Conservation (phyloP, 2,797 vertebrate species). For the Thunnus albacares region DNA sequence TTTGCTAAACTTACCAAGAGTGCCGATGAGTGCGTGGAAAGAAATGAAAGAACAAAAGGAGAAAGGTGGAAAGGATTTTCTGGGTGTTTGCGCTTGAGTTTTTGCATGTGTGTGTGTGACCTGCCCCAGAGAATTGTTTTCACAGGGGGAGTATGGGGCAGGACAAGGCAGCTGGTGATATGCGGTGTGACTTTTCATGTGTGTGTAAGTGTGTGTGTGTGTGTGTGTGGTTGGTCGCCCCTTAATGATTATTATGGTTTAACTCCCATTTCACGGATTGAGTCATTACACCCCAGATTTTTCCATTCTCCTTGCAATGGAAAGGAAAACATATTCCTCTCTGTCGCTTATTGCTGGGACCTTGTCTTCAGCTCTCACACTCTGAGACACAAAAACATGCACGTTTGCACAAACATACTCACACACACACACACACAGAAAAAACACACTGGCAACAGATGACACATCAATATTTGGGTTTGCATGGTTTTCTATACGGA, state of each 20-base stretch:
- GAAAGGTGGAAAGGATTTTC: not conserved
- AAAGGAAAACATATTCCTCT: constrained; percentile 76
- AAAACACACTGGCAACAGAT: constrained; percentile 43
- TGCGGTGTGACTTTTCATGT: constrained; percentile 23
- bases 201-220: constrained; percentile 8
- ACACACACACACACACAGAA: not conserved
- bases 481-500: constrained; percentile 31
- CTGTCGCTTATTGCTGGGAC: constrained; percentile 61
- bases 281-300: constrained; percentile 68
- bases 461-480: constrained; percentile 72
- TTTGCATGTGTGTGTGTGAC: constrained; percentile 11
- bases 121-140: constrained; percentile 40
- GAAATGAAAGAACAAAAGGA: not conserved
- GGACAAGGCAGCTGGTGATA: constrained; percentile 40
- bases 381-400: constrained; percentile 39
- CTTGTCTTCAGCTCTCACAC: constrained; percentile 45
- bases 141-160: constrained; percentile 26
- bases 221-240: constrained; percentile 63
- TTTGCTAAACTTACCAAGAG: not conserved
- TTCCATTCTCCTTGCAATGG: constrained; percentile 71
- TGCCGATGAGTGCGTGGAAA: not conserved
- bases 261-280: constrained; percentile 74
- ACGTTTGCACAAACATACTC: constrained; percentile 1
- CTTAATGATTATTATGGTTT: constrained; percentile 79
- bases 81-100: constrained; percentile 6